These are phyloP conservation scores for Mactromeris polynyma DNA, from an alignment of 2,888 invertebrate genomes.

Conservation along the genomic window DNA sequence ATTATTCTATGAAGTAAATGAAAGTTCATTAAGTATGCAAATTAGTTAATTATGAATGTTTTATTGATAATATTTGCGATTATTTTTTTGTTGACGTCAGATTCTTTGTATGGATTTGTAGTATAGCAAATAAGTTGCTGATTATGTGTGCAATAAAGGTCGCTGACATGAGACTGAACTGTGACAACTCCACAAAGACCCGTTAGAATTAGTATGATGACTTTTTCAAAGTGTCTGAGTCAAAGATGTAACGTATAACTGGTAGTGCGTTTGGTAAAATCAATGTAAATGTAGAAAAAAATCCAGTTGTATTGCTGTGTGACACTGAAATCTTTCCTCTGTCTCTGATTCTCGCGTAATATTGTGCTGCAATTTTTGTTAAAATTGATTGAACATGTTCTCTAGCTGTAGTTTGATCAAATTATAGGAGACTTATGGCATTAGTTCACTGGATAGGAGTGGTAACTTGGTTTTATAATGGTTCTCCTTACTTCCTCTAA, in stretches of 20 bases:
- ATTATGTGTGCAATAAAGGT: no score
- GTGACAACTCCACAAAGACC: no score
- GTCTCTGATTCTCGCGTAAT: neutral
- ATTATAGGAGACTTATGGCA: conserved; percentile 8
- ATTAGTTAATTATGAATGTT: neutral
- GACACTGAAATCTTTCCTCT: neutral
- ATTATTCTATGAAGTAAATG: no score
- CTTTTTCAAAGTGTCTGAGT: no score
- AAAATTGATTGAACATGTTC: conserved; percentile 7
- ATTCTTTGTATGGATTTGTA: neutral
- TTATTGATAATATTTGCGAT: neutral
- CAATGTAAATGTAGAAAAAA: no score
- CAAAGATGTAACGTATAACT: no score
- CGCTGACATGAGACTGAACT: no score
- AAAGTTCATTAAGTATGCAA: neutral
- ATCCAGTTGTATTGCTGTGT: neutral
- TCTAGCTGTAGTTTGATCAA: conserved; percentile 1
- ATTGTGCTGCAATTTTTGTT: conserved; percentile 3
- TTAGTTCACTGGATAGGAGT: neutral
- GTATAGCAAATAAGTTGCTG: neutral
- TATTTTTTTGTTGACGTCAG: neutral
- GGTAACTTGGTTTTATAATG: neutral
- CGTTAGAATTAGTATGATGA: no score
- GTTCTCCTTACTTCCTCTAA: neutral
- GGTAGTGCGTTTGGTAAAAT: no score